Evolutionary conservation across 2,113 vertebrate species (phyloP).

Genomic region (Scolopax mira): DNA sequence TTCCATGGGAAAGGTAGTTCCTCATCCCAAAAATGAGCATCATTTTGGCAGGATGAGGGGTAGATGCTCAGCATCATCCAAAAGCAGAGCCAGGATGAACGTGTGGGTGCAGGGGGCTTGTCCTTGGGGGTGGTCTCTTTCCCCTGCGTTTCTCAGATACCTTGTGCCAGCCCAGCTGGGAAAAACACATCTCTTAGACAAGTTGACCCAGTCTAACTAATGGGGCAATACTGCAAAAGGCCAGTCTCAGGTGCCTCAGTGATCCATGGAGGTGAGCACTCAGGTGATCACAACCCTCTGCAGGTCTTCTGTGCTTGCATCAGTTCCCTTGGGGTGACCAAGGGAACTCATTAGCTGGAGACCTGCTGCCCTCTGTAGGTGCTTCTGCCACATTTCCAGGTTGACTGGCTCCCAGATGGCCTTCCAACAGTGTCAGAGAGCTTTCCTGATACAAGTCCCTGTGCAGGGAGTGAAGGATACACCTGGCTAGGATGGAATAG

Average conservation of each 20-base stretch:
- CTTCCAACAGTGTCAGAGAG: neutral
- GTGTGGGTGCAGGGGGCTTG: neutral
- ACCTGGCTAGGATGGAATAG: neutral
- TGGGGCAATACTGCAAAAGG: neutral
- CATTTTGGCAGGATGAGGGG: neutral
- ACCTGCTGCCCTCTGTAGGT: conserved; percentile 59
- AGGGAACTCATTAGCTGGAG: neutral
- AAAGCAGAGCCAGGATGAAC: neutral
- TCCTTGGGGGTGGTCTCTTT: neutral
- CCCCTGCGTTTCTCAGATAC: neutral
- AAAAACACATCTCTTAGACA: neutral
- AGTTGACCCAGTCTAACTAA: neutral
- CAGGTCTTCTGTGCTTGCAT: neutral
- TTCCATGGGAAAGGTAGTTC: neutral
- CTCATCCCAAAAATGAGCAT: neutral
- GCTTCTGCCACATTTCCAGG: neutral
- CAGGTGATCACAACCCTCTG: neutral
- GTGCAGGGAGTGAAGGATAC: neutral
- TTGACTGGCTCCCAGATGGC: neutral
- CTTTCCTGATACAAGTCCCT: no score
- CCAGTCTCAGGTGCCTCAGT: neutral
- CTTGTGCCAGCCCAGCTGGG: neutral
- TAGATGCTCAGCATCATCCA: neutral
- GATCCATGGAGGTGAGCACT: neutral
- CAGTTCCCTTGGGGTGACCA: neutral